Evolutionary conservation across 2,797 vertebrate genomes (phyloP), one percentile per base, ranked within the genome.

Genomic region (Epinephelus malabaricus): DNA sequence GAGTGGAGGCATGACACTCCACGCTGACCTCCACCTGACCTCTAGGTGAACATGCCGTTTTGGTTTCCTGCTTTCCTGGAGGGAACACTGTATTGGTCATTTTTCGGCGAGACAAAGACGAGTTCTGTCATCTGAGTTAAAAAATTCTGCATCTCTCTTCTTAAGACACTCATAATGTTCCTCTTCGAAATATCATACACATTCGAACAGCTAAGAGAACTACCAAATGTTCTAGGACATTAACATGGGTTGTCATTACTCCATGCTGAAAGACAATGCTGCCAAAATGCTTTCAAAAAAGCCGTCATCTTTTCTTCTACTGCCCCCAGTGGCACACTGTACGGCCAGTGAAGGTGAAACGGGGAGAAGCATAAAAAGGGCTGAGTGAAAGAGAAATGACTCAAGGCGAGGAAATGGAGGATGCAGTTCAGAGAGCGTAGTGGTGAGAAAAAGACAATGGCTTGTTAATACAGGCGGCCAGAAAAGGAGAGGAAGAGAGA

Each of bases 11-110:
- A 91, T 86, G 86, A 88, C 83, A 91, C 87, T 85, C 73, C 56
- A 58, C 2, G 23, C 60, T 93, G 92, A 94, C 93, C 93, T 93
- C 91, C 69, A 82, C 72, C 85, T 93, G 88, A 95, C 93, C 94
- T 94, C 86, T 74, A 92, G 86, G 88, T 88, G 87, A 90, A 89
- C 81, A 73, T 63, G 54, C 81, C 40, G 2, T 66, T 83, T 88
- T 77, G 85, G 88, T 88, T 89, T 84, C 62, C 79, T 89, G 81
- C 83, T 79, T 81, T 86, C 61, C 79, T 73, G 62, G 63, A 70
- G 45, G 25, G n/a, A 70, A 71, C 25, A 38, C 45, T 55, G 6
- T 14, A 75, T 90, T 67, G 64, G 50, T 54, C 38, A 18, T 62
- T 78, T 69, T 69, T 46, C 4, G 12, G 64, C 6, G 55, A 50